Base-by-base conservation (phyloP, 2,888 invertebrate genomes). In the Cephus rjabovi region DNA sequence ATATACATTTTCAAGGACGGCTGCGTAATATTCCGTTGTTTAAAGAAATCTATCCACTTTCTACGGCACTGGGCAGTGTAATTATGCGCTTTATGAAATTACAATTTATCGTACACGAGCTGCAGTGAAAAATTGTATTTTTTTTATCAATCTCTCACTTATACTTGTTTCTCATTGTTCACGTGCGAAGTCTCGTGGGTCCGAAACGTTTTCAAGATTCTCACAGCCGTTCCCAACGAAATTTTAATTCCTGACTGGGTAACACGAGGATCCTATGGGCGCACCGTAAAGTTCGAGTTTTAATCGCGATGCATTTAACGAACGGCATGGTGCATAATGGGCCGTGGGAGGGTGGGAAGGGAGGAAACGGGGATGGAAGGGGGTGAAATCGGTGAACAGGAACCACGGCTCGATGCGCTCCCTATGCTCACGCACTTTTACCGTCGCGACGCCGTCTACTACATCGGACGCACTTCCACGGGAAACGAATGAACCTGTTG, bases 331-430 rank as follows among this genome's bases (percentile, higher is more conserved):
- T 34, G 71, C 71, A 71, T 56, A 33, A 70, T 34, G 69, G 76
- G 73, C 31, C 33, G 73, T 73, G 33, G 33, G 71, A 69, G 79
- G 74, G 75, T 75, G 81, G 71, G 12, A 34, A 71, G 71, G 71
- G 34, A 71, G 34, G 12, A 34, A 23, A 76, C 75, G 84, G 83
- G 84, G 84, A 86, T 87, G 85, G 88, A 89, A 88, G 86, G 89
- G 89, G 90, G 89, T 88, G 88, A 89, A 87, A 90, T 90, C 90
- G 90, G 90, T 87, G 89, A 89, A 85, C 87, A 90, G 90, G 90
- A 90, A 89, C 87, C 87, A 89, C 85, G 90, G 88, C 87, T 89
- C 86, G 90, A 87, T 90, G 90, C 89, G 82, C 90, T 90, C 90
- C 87, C 89, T 87, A 84, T 82, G 83, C 87, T 89, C 87, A 88